Percentiles rank a stretch among this genome's conserved stretches.
These are phyloP conservation scores for Sesamia inferens DNA, from an alignment of 2,888 invertebrate species.

Conservation along the genomic window DNA sequence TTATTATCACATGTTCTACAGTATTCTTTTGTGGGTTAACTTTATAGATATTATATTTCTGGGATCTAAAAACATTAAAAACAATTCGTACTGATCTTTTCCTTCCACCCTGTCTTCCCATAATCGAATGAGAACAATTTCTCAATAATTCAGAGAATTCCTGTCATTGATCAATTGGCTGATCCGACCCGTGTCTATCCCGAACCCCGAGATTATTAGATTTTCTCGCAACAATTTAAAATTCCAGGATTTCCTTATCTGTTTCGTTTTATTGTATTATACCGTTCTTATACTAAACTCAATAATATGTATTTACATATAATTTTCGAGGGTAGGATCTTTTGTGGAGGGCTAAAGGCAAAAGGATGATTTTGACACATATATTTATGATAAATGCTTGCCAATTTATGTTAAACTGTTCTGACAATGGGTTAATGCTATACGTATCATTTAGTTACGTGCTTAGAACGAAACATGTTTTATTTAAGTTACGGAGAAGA, in stretches of 20 bases:
- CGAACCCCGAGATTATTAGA: constrained; percentile 74
- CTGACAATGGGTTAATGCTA: neutral
- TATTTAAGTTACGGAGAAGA: neutral
- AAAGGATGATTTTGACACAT: neutral
- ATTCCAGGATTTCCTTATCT: constrained; percentile 65
- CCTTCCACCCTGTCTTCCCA: constrained; percentile 43
- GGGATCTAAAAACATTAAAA: constrained; percentile 44
- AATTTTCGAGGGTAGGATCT: constrained; percentile 35
- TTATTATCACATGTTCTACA: neutral
- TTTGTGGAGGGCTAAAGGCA: constrained; percentile 10
- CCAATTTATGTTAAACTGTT: neutral
- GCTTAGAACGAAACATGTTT: neutral
- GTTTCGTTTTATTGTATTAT: constrained; percentile 65
- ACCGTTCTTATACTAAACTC: constrained; percentile 48
- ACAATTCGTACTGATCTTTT: constrained; percentile 41
- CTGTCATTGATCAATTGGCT: constrained; percentile 79
- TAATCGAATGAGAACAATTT: constrained; percentile 71
- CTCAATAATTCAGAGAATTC: constrained; percentile 73
- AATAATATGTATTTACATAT: constrained; percentile 58
- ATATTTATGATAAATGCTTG: constrained; percentile 26
- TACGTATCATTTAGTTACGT: neutral
- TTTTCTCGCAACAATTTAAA: constrained; percentile 75
- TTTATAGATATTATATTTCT: constrained; percentile 1
- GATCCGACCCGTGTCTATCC: constrained; percentile 68
- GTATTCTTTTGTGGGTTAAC: neutral